Evolutionary conservation across 1,140 invertebrate genomes (phyloP).

Genomic region (Micrasema longulum): DNA sequence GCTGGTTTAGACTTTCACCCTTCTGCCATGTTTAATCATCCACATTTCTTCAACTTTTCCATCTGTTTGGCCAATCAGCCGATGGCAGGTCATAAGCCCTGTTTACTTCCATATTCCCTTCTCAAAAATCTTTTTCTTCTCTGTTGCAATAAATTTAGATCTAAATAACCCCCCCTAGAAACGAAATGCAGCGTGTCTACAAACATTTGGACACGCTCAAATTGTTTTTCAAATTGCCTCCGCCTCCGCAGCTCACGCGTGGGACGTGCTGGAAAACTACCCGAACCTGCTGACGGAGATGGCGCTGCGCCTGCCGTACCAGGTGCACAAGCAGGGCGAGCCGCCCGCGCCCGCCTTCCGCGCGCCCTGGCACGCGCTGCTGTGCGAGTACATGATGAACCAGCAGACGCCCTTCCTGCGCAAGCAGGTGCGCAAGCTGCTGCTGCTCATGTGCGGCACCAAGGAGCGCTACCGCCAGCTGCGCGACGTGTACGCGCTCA

Average conservation of each 20-base stretch:
- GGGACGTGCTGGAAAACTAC: conserved; percentile 94
- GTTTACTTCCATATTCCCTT: no score
- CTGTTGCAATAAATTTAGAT: no score
- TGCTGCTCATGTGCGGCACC: conserved; percentile 93
- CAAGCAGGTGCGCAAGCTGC: conserved; percentile 86
- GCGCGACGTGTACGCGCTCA: conserved; percentile 90
- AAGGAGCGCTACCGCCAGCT: conserved; percentile 96
- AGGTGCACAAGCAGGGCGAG: conserved; percentile 85
- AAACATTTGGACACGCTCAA: no score
- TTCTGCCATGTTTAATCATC: no score
- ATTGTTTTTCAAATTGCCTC: no score
- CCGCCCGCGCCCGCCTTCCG: conserved; percentile 75
- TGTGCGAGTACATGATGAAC: conserved; percentile 98
- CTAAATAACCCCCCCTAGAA: no score
- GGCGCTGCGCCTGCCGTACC: conserved; percentile 92
- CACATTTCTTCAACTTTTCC: no score
- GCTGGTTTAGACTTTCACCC: no score
- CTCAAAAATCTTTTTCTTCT: no score
- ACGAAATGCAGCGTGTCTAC: no score
- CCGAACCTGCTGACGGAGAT: conserved; percentile 95
- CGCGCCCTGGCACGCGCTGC: conserved; percentile 83
- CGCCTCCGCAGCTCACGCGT: conserved; percentile 74
- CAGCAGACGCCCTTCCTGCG: conserved; percentile 81
- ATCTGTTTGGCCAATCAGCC: no score
- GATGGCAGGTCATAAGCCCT: no score